A percentile compares a stretch with the other conserved stretches of the same genome.
Evolutionary conservation across 2,113 vertebrate species (phyloP).

Genomic region (Carassius auratus): DNA sequence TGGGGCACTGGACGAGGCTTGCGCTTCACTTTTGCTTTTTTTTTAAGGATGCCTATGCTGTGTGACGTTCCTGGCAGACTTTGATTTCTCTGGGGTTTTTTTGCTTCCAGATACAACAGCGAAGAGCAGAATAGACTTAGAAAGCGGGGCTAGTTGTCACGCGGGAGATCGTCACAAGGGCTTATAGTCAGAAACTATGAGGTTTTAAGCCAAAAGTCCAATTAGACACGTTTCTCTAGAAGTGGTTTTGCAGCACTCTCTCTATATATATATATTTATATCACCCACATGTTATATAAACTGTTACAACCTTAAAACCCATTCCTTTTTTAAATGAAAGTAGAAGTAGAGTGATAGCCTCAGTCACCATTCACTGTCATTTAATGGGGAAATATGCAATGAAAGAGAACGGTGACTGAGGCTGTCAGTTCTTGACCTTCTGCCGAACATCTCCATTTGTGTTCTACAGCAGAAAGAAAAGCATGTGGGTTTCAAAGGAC

Average conservation of each 20-base stretch:
- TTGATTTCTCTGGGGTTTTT: not conserved
- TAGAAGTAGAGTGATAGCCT: not conserved
- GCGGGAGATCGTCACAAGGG: not conserved
- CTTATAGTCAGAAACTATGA: not conserved
- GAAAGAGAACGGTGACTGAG: not conserved
- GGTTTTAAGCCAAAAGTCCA: not conserved
- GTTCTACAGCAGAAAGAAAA: not conserved
- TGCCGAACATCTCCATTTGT: not conserved
- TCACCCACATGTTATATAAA: not conserved
- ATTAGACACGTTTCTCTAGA: not conserved
- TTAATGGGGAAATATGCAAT: not conserved
- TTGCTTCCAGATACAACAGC: not conserved
- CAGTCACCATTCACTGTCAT: conserved; percentile 25
- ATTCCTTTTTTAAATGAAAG: not conserved
- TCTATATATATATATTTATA: not conserved
- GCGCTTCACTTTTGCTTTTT: conserved; percentile 28
- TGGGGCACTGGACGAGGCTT: not conserved
- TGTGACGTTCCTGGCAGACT: not conserved
- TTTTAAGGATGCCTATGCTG: conserved; percentile 28
- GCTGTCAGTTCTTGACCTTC: not conserved
- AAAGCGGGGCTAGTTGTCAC: not conserved
- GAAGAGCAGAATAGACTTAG: not conserved
- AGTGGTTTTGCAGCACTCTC: not conserved
- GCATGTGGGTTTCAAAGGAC: not conserved
- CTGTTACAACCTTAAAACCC: not conserved